phyloP scores from a whole-genome alignment of 2,797 vertebrate genomes.

The Anolis apletophallus region DNA sequence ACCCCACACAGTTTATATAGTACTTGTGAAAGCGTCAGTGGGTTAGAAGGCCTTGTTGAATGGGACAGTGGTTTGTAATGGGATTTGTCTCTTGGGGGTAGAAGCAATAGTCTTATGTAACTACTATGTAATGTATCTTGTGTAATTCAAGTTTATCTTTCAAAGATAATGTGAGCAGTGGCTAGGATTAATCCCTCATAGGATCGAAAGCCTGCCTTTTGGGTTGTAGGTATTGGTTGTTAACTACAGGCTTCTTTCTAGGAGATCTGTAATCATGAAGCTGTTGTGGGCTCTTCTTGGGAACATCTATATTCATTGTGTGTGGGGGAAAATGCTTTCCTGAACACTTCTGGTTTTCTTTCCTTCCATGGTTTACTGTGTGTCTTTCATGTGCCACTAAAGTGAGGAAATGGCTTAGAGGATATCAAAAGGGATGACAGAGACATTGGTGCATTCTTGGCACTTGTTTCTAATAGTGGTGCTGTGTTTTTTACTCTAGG shows the following conservation, averaged over 20 bases:
- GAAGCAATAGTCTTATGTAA: neutral
- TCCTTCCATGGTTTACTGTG: neutral
- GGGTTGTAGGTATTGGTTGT: neutral
- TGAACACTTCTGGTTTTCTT: neutral
- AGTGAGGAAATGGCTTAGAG: too few species aligned
- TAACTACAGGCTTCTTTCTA: neutral
- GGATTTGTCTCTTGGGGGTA: too few species aligned
- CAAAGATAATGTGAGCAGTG: neutral
- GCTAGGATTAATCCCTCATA: neutral
- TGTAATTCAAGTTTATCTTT: too few species aligned
- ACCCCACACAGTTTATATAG: too few species aligned
- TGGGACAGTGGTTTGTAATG: too few species aligned
- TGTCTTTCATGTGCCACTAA: neutral
- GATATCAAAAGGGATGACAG: neutral
- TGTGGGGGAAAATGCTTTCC: neutral
- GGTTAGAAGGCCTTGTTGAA: too few species aligned
- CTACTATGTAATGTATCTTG: neutral
- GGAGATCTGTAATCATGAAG: neutral
- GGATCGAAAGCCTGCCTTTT: neutral
- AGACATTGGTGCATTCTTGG: neutral
- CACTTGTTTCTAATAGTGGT: neutral
- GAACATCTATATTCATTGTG: neutral
- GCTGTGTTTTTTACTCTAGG: neutral
- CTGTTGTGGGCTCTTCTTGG: neutral
- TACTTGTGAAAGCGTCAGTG: too few species aligned